Base-by-base conservation (phyloP, 2,113 vertebrate genomes). In the Planiliza haematocheilus region DNA sequence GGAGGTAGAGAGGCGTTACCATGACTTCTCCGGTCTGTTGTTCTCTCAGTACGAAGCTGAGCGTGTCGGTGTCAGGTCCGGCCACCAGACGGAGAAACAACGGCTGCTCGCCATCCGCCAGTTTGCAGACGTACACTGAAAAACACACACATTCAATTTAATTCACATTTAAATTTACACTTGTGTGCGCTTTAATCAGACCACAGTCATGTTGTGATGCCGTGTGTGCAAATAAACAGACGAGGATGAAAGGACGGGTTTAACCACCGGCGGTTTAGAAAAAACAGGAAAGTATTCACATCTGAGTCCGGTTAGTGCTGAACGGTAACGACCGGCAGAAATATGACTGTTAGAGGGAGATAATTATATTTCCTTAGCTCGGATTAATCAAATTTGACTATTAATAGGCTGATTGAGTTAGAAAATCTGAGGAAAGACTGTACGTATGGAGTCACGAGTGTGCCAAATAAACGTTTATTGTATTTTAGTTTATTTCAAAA, bases 11-110 rank as follows among this genome's bases (percentile, higher is more conserved):
- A 0, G 11, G 18, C 0, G 91, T 69, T 91, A 97, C 96, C 95
- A 97, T 91, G 41, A 98, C 96, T 91, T 99, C 97, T 86, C 97
- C 97, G 0, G 95, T 96, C 91, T 97, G 96, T 12, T 96, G 96
- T 60, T 99, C 97, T 20, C 95, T 94, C 45, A 99, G 94, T 21
- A 99, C 96, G 78, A 99, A 99, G 85, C 96, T 96, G 36, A 99
- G 95, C 1, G 92, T 91, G 85, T 97, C 95, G 34, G 91, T 86
- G 76, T 92, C 90, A 41, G 98, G 98, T 34, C 98, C 98, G 0
- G 97, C 96, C 77, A 97, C 89, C 91, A 99, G 89, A 12, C 98
- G 96, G 65, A 99, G 94, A 73, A 96, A 96, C 57, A 99, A 86
- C 1, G 98, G 98, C 73, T 95, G 95, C 78, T 99, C 97, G 53